Conservation (phyloP, 2,113 vertebrate species). For the Urocitellus parryii region DNA sequence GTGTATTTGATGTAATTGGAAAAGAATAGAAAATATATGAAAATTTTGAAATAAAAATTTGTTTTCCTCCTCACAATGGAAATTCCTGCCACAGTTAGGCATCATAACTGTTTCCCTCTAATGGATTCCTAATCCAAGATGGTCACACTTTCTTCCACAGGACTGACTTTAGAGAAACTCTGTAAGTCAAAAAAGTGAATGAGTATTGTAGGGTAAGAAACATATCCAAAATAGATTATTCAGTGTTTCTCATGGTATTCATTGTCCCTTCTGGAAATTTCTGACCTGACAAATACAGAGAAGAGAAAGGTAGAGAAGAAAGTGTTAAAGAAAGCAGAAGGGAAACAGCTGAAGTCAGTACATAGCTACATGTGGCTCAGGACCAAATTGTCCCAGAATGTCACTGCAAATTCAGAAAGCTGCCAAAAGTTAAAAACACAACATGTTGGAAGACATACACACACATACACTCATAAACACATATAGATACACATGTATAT, state of each 20-base stretch:
- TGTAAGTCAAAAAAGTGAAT: neutral
- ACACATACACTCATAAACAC: neutral
- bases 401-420: neutral
- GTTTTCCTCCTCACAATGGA: neutral
- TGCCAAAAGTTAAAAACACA: neutral
- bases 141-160: neutral
- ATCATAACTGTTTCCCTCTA: neutral
- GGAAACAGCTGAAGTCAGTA: neutral
- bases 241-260: constrained; percentile 15
- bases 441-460: neutral
- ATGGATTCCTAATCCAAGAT: neutral
- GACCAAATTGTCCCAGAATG: neutral
- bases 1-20: neutral
- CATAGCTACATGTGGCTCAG: neutral
- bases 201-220: neutral
- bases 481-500: neutral
- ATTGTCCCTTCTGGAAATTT: constrained; percentile 26
- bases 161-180: neutral
- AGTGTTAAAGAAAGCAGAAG: neutral
- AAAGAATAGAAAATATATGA: neutral
- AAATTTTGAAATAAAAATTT: neutral
- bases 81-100: neutral
- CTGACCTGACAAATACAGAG: constrained; percentile 35
- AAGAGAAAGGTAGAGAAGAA: neutral
- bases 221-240: neutral